These are phyloP conservation scores for Caenorhabditis sp. DNA, from an alignment of 2,888 invertebrate genomes.

Conservation along the genomic window DNA sequence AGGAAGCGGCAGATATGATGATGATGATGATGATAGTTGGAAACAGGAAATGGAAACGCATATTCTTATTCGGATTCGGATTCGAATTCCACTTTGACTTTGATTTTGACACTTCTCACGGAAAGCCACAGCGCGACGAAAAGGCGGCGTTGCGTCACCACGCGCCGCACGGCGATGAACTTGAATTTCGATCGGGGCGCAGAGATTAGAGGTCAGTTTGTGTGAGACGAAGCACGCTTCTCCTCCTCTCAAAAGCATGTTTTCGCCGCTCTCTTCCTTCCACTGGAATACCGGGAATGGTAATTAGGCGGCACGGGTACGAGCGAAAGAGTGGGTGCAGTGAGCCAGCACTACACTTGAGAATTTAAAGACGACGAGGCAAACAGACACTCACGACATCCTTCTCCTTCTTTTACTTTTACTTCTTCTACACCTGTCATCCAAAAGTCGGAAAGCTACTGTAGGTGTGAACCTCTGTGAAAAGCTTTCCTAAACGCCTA, in stretches of 20 bases:
- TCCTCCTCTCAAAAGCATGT: conserved; percentile 11
- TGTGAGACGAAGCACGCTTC: no score
- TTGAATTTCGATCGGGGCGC: conserved; percentile 13
- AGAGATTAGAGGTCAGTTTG: conserved; percentile 45
- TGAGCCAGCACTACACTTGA: conserved; percentile 17
- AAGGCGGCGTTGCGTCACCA: conserved; percentile 31
- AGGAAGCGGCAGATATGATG: background rate
- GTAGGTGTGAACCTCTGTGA: no score
- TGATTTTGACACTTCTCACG: no score
- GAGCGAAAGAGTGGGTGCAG: conserved; percentile 16
- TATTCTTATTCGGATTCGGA: no score
- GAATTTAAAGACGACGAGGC: conserved; percentile 14
- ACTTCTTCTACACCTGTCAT: no score
- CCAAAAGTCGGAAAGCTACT: no score
- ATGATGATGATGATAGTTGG: conserved; percentile 11
- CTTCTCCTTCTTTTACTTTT: no score
- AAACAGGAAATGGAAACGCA: conserved; percentile 49
- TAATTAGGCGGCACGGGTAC: background rate
- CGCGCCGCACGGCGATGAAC: conserved; percentile 11
- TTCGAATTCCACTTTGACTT: no score
- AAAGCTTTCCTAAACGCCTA: no score
- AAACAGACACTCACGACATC: background rate
- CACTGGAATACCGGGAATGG: conserved; percentile 28
- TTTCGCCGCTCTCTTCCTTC: no score
- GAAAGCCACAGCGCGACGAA: no score